These are phyloP conservation scores for Mylabris sibirica DNA, from an alignment of 2,888 invertebrate genomes.

Conservation along the genomic window DNA sequence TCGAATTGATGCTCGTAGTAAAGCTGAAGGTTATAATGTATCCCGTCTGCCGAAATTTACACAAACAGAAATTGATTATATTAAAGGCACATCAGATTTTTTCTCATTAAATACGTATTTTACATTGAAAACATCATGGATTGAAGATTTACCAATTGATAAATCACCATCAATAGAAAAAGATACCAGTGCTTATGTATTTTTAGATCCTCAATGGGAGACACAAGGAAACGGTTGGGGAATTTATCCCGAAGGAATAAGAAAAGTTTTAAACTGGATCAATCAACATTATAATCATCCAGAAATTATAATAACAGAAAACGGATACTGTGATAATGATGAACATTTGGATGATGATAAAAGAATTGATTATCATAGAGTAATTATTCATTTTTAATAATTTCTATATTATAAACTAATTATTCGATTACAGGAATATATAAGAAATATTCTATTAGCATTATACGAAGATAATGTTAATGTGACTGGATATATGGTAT, in stretches of 20 bases:
- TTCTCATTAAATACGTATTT: constrained; percentile 68
- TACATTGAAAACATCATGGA: constrained; percentile 56
- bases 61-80: constrained; percentile 64
- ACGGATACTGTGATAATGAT: constrained; percentile 63
- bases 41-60: constrained; percentile 71
- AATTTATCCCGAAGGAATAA: constrained; percentile 67
- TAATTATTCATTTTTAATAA: constrained; percentile 27
- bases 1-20: constrained; percentile 63
- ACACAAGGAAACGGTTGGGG: constrained; percentile 62
- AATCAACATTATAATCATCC: constrained; percentile 60
- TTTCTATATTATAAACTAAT: not conserved
- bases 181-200: constrained; percentile 25
- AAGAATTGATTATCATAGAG: constrained; percentile 58
- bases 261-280: constrained; percentile 64
- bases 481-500: constrained; percentile 25
- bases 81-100: constrained; percentile 66
- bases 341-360: constrained; percentile 63
- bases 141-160: constrained; percentile 19
- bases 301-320: constrained; percentile 67
- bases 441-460: not conserved
- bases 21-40: constrained; percentile 64
- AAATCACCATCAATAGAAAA: constrained; percentile 15
- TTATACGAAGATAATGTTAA: constrained; percentile 16
- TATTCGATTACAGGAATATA: constrained; percentile 31
- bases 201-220: constrained; percentile 36